Base-by-base conservation (phyloP, 2,888 invertebrate species). In the Blastobasis lacticolella region DNA sequence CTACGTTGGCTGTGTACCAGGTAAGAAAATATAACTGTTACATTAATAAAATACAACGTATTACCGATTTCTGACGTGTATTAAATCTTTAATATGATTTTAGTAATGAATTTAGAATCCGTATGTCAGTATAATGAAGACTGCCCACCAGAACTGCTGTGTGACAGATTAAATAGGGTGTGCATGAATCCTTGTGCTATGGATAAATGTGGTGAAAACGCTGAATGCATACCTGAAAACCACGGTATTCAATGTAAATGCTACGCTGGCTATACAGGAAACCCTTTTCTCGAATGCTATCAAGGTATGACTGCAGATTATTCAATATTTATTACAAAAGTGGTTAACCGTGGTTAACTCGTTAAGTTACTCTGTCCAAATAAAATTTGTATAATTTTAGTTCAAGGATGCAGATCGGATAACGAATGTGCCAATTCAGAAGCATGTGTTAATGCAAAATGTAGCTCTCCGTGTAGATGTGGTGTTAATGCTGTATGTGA, bases 41-140 rank as follows among this genome's bases (percentile, higher is more conserved):
- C 36, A 5, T 46, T 1, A 37, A 10, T 49, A n/a, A 43, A 43
- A 49, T 49, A 10, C 23, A 23, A 23, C 23, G 23, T 3, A 23
- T 23, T 23, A 23, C 23, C 23, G 23, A 23, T 23, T 23, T 23
- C 23, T 23, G 23, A 23, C 23, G 23, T 23, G 3, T 23, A 23
- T 23, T 23, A 23, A 23, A 23, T 23, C 23, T 23, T 23, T 23
- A 23, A 23, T 46, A 52, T 62, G 10, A 58, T 78, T 81, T 74
- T 80, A 83, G 81, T 82, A 44, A 66, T 69, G 58, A 66, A 72
- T 57, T 57, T 76, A 48, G 73, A 75, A 63, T 81, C 85, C 60
- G 90, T 95, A 49, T 96, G 96, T 73, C 96, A 96, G 75, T 95
- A 95, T 78, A 96, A 96, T 69, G 95, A 95, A 87, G 96, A 96